A percentile compares a stretch with the other conserved stretches of the same genome.
These are phyloP conservation scores for Drosophila tani DNA, from an alignment of 1,140 invertebrate species.

Conservation along the genomic window DNA sequence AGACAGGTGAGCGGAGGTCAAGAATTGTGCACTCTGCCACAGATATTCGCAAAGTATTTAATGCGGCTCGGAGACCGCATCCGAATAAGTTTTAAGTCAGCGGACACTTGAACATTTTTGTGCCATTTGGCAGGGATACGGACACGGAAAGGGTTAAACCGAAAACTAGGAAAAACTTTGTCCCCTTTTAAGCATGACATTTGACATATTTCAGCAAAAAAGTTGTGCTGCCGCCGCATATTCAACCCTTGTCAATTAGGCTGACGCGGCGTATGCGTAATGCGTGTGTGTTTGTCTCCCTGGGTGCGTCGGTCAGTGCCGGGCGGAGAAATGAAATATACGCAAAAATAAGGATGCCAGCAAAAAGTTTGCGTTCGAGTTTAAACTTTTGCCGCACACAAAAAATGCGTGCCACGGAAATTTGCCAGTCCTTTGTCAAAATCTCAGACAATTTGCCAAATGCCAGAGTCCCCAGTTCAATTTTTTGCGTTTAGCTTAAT, in stretches of 20 bases:
- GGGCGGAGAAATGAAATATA: conserved; percentile 38
- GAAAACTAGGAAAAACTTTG: conserved; percentile 56
- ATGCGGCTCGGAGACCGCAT: conserved; percentile 12
- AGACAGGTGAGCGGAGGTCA: conserved; percentile 20
- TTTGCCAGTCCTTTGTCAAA: conserved; percentile 52
- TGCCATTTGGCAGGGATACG: conserved; percentile 45
- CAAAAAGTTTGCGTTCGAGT: conserved; percentile 62
- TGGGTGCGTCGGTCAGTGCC: conserved; percentile 34
- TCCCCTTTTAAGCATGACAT: conserved; percentile 60
- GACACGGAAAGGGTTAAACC: conserved; percentile 31
- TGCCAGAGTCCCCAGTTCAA: conserved; percentile 23
- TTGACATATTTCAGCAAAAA: conserved; percentile 77
- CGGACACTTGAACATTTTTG: conserved; percentile 47
- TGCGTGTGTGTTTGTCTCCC: conserved; percentile 41
- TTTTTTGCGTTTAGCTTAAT: conserved; percentile 17
- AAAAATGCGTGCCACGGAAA: conserved; percentile 41
- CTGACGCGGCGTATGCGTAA: conserved; percentile 78
- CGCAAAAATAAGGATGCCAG: conserved; percentile 48
- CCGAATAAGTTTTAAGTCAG: conserved; percentile 49
- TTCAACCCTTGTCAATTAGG: conserved; percentile 80
- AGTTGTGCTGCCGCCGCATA: conserved; percentile 67
- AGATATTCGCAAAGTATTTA: conserved; percentile 34
- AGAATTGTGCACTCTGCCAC: conserved; percentile 4
- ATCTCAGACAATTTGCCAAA: conserved; percentile 58
- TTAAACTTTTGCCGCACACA: conserved; percentile 56